Conservation (phyloP, 2,113 vertebrate species). For the Eulacestoma nigropectus region DNA sequence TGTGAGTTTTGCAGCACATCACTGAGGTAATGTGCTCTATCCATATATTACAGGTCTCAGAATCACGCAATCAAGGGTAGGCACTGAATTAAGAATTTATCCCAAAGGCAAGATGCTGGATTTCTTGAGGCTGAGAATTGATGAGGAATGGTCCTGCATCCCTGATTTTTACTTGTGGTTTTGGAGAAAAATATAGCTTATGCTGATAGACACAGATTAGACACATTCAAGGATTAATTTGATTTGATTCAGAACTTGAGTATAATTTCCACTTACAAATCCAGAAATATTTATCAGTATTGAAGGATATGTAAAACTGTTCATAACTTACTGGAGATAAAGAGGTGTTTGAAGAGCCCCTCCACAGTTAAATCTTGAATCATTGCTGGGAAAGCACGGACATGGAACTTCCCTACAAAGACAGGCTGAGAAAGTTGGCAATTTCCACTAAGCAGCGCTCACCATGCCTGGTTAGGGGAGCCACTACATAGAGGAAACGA, state of each 20-base stretch:
- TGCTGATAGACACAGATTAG: not conserved
- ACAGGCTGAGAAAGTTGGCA: not conserved
- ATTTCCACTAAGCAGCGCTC: not conserved
- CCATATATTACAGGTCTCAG: not conserved
- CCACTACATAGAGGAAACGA: not conserved
- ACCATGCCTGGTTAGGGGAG: not conserved
- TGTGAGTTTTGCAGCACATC: not conserved
- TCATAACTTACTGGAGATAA: not conserved
- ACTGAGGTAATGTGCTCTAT: not conserved
- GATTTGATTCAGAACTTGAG: not conserved
- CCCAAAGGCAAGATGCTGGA: not conserved
- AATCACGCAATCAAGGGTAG: not conserved
- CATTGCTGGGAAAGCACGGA: not conserved
- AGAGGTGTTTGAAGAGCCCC: not conserved
- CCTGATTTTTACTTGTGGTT: not conserved
- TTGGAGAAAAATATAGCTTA: not conserved
- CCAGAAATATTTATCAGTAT: not conserved
- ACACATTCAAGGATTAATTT: accelerated
- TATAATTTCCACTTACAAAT: not conserved
- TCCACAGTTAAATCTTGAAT: not conserved
- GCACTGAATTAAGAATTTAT: not conserved
- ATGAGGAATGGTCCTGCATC: not conserved
- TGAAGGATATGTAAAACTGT: not conserved
- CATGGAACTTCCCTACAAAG: not conserved
- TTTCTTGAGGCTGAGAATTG: not conserved